Percentiles rank a stretch among this genome's conserved stretches.
These are phyloP conservation scores for Actinopyga echinites DNA, from an alignment of 53 echinoderm and acorn worm genomes.

Conservation along the genomic window DNA sequence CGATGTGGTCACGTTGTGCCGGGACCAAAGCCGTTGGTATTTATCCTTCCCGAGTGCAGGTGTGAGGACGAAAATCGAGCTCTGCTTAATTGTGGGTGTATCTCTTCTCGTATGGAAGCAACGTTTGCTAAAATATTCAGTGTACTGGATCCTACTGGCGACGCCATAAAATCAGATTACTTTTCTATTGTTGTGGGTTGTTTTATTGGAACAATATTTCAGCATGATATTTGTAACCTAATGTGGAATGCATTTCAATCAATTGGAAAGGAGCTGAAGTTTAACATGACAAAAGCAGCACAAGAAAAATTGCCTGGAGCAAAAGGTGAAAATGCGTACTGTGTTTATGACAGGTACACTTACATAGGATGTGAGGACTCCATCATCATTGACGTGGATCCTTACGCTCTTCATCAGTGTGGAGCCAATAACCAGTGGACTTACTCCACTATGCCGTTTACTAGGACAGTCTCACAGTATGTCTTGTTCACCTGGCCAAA, in stretches of 20 bases:
- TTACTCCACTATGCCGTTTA: slow-evolving; percentile 17
- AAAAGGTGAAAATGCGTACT: background rate
- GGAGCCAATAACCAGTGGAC: slow-evolving; percentile 18
- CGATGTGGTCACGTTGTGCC: slow-evolving; percentile 7
- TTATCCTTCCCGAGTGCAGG: background rate
- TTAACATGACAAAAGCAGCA: background rate
- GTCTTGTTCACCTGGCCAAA: slow-evolving; percentile 27
- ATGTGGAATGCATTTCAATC: background rate
- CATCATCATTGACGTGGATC: slow-evolving; percentile 14
- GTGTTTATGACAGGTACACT: slow-evolving; percentile 20
- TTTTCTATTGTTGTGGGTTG: slow-evolving; percentile 4
- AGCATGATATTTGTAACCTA: background rate
- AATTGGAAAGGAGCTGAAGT: background rate
- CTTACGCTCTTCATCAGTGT: slow-evolving; percentile 24
- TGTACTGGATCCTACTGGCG: background rate
- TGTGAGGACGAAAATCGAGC: background rate
- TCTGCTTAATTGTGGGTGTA: background rate
- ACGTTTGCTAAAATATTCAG: background rate
- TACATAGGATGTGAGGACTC: slow-evolving; percentile 21
- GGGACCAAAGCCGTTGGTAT: slow-evolving; percentile 18
- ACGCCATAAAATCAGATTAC: background rate
- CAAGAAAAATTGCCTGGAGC: background rate
- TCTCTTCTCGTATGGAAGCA: background rate
- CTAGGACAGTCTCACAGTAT: slow-evolving; percentile 25
- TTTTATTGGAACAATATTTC: slow-evolving; percentile 25